Evolutionary conservation across 2,113 vertebrate species (phyloP), one percentile per base, ranked within the genome.

Genomic region (Tiliqua scincoides): DNA sequence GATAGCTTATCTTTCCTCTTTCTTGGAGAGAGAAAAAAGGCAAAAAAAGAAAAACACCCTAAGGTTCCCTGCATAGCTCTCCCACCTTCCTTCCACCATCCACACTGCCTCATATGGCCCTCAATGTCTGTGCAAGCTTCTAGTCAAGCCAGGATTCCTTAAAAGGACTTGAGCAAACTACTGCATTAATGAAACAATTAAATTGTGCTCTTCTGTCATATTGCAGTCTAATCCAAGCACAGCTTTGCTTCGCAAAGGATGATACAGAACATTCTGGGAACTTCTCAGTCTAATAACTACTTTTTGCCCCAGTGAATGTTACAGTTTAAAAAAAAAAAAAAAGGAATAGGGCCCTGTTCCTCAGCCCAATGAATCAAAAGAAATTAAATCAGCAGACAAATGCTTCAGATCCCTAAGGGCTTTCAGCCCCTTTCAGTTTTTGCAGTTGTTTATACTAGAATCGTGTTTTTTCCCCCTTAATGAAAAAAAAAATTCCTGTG

Each of bases 371-470:
- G 75, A 85, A 87, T 61, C 6, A 32, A 83, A 62, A 8, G 78
- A 79, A 88, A 92, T 89, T 87, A 65, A 67, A 83, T 32, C 32
- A 40, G 12, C 71, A 65, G 61, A 52, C 80, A 43, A 87, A 43
- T 27, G 6, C 25, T 78, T 77, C 76, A 88, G 62, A 40, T 40
- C 40, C 85, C 68, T 0, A 0, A 91, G 92, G 80, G 7, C 23
- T 91, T 92, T 91, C 81, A 88, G 82, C 15, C 32, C 67, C 61
- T 79, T 84, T 82, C 77, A 86, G 87, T 80, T 92, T 78, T 71
- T 88, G 61, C 68, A 80, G 32, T 88, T 88, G 89, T 85, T n/a
- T 71, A 43, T 87, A 4, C 62, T 52, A 85, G 59, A 89, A 78
- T 2, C 4, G 68, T 74, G 79, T 25, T 20, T 15, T 23, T n/a